Evolutionary conservation across 1,140 invertebrate species (phyloP).

Genomic region (Acromyrmex charruanus): DNA sequence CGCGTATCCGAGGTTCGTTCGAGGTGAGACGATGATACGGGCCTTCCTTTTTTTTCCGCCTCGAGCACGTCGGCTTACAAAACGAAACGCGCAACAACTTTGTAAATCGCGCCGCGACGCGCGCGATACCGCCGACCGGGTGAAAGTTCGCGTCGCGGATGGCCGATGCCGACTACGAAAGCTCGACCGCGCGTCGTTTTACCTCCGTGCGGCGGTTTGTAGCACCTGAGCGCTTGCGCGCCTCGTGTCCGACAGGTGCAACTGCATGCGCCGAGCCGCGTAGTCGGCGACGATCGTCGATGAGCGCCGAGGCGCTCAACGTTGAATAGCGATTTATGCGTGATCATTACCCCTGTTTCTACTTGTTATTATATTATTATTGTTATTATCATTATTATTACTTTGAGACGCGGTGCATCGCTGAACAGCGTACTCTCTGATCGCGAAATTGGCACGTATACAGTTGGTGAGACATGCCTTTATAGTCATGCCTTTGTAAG

Average conservation of each 20-base stretch:
- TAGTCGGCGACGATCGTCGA: constrained; percentile 52
- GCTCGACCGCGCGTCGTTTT: constrained; percentile 81
- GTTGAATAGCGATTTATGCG: constrained; percentile 13
- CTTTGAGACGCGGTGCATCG: neutral
- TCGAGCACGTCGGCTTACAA: neutral
- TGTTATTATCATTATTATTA: constrained; percentile 16
- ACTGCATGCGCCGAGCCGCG: constrained; percentile 67
- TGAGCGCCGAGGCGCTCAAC: constrained; percentile 60
- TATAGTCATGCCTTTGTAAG: neutral
- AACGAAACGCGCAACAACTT: constrained; percentile 44
- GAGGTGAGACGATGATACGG: neutral
- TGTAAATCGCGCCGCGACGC: constrained; percentile 33
- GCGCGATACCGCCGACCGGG: constrained; percentile 51
- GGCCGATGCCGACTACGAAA: constrained; percentile 85
- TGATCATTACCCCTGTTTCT: constrained; percentile 12
- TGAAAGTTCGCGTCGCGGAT: constrained; percentile 82
- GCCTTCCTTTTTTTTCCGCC: too few relatives aligned
- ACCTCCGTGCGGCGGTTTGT: constrained; percentile 73
- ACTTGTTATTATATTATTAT: constrained; percentile 12
- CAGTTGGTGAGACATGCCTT: neutral
- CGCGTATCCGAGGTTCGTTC: neutral
- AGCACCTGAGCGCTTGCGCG: constrained; percentile 85
- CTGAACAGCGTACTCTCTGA: neutral
- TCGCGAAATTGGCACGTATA: neutral
- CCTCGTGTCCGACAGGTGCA: constrained; percentile 64